Evolutionary conservation across 2,113 vertebrate genomes (phyloP), one percentile per base, ranked within the genome.

Genomic region (Lophura nycthemera): DNA sequence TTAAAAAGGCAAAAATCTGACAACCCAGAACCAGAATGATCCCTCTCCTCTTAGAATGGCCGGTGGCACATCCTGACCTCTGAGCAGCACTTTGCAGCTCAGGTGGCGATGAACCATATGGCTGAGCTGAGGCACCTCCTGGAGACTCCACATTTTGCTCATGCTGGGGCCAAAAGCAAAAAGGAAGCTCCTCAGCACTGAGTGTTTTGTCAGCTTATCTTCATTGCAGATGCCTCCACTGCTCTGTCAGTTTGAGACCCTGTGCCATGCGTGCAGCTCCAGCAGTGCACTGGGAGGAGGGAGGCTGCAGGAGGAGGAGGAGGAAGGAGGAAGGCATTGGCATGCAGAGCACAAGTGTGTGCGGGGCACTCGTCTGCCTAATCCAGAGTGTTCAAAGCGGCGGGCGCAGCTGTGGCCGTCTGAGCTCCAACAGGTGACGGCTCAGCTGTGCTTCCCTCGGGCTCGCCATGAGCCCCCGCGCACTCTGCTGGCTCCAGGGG

Each of bases 351-450:
- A 94, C 96, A 96, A 96, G 93, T 94, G 96, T 4, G 1, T 4
- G 64, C 9, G 3, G 52, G 89, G 90, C 43, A 32, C 91, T 47
- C 78, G 59, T 11, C 93, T 88, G 83, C 89, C 90, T 96, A 96
- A 96, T 95, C 93, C 52, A 1, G 59, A 1, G 59, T 91, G 92
- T 95, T 95, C 97, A 96, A 96, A 96, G 95, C 87, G 34, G n/a
- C 34, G 88, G 89, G 27, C 40, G 29, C 97, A 97, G 97, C 97
- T 97, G 97, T 27, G 32, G 74, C 2, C 1, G 77, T 78, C 96
- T 93, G 97, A 95, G 94, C 93, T 56, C 65, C 64, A 74, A 96
- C 97, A 97, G 97, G 97, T 97, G 97, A 95, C 2, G 11, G 91
- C 90, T 78, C 97, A 97, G 97, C 96, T 97, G 97, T 91, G 87